phyloP scores from a whole-genome alignment of 2,797 vertebrate genomes.

The Enteromius argenteus region DNA sequence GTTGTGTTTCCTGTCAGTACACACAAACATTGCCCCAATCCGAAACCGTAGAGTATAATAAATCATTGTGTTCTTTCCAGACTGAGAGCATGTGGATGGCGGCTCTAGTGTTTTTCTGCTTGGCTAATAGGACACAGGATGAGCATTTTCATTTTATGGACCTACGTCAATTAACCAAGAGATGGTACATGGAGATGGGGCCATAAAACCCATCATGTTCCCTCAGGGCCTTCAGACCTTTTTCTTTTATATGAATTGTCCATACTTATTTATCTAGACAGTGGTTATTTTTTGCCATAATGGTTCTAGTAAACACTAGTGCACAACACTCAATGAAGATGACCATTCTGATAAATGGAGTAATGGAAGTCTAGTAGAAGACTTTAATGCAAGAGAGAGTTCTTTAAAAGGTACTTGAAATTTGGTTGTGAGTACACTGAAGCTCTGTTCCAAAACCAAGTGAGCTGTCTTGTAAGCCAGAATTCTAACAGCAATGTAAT shows the following conservation, averaged over 20 bases:
- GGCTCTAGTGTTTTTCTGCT: conserved; percentile 20
- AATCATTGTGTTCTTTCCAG: conserved; percentile 38
- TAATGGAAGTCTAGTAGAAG: conserved; percentile 30
- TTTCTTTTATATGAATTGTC: conserved; percentile 20
- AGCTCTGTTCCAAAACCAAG: neutral
- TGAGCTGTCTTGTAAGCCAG: neutral
- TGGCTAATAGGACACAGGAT: conserved; percentile 19
- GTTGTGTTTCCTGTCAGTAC: conserved; percentile 46
- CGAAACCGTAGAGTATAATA: conserved; percentile 39
- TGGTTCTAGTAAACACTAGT: conserved; percentile 4
- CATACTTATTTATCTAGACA: conserved; percentile 12
- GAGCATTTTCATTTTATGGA: conserved; percentile 37
- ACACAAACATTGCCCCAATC: conserved; percentile 52
- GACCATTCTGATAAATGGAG: conserved; percentile 19
- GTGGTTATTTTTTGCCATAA: conserved; percentile 28
- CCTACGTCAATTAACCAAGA: conserved; percentile 26
- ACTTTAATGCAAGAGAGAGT: neutral
- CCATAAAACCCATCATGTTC: conserved; percentile 6
- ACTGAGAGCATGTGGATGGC: conserved; percentile 19
- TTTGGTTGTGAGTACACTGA: neutral
- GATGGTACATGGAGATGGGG: neutral
- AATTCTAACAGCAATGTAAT: neutral
- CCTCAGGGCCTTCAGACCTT: neutral
- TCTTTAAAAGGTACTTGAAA: conserved; percentile 23
- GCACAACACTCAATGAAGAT: conserved; percentile 25